Evolutionary conservation across 2,888 invertebrate species (phyloP).

Genomic region (Lucinisca nassula): DNA sequence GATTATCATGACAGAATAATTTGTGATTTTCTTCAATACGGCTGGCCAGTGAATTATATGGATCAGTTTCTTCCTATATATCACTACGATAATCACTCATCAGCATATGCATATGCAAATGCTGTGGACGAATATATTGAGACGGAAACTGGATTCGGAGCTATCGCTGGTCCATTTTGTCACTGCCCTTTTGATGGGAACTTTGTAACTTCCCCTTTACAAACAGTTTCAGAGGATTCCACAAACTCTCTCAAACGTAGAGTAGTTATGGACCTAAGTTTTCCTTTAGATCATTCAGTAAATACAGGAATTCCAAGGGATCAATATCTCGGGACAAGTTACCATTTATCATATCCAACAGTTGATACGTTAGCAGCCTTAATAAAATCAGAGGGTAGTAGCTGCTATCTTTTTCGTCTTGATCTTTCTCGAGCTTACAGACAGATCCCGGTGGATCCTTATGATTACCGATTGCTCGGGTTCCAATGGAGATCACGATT

Average conservation of each 20-base stretch:
- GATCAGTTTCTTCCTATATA: background rate
- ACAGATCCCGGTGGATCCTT: background rate
- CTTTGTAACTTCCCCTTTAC: constrained; percentile 13
- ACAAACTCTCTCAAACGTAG: background rate
- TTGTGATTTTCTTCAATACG: constrained; percentile 14
- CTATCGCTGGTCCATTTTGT: background rate
- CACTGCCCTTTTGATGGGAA: background rate
- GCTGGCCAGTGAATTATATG: constrained; percentile 6
- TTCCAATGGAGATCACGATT: background rate
- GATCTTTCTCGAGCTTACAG: background rate
- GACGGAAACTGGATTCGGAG: background rate
- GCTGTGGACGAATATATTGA: constrained; percentile 3
- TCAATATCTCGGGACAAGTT: background rate
- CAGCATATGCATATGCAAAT: background rate
- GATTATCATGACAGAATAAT: constrained; percentile 17
- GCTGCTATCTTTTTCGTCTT: background rate
- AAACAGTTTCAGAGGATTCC: constrained; percentile 16
- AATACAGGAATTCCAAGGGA: constrained; percentile 10
- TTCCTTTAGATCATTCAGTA: background rate
- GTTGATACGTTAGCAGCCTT: constrained; percentile 10
- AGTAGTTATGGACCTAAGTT: constrained; percentile 19
- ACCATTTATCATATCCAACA: constrained; percentile 8
- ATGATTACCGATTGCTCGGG: background rate
- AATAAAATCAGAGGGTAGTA: background rate
- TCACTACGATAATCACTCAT: constrained; percentile 13